Conservation (phyloP, 1,140 invertebrate species). For the Nasonia vitripennis region DNA sequence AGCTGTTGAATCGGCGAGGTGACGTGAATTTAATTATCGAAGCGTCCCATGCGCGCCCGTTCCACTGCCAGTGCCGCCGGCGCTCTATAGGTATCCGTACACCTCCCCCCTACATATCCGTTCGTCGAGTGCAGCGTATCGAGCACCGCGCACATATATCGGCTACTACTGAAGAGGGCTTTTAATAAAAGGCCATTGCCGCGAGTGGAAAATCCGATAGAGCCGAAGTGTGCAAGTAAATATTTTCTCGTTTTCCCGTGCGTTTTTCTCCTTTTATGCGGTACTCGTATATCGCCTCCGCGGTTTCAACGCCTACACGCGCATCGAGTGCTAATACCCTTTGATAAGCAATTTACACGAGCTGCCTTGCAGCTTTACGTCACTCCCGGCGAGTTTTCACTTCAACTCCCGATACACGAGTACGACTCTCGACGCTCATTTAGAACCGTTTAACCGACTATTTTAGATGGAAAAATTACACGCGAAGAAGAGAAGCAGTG, state of each 20-base stretch:
- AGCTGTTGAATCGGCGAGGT: conserved; percentile 56
- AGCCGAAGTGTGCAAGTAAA: conserved; percentile 66
- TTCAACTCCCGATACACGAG: neutral
- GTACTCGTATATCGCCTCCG: conserved; percentile 22
- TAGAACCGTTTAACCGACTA: neutral
- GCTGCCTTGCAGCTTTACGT: conserved; percentile 29
- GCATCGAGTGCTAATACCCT: conserved; percentile 66
- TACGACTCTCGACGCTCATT: neutral
- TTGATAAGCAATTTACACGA: conserved; percentile 73
- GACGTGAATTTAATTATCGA: conserved; percentile 63
- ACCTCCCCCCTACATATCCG: neutral
- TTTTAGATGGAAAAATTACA: neutral
- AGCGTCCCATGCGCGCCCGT: conserved; percentile 38
- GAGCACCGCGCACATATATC: conserved; percentile 44
- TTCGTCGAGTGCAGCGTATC: conserved; percentile 26
- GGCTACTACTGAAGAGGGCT: conserved; percentile 59
- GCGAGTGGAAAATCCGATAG: conserved; percentile 71
- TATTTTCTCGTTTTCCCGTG: conserved; percentile 61
- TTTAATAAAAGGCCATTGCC: conserved; percentile 67
- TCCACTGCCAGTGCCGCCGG: neutral
- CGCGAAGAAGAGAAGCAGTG: neutral
- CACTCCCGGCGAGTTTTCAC: conserved; percentile 40
- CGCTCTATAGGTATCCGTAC: neutral
- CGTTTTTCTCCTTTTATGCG: conserved; percentile 14
- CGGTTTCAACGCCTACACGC: conserved; percentile 57